phyloP scores from a whole-genome alignment of 2,888 invertebrate species.

The Cosmia trapezina region DNA sequence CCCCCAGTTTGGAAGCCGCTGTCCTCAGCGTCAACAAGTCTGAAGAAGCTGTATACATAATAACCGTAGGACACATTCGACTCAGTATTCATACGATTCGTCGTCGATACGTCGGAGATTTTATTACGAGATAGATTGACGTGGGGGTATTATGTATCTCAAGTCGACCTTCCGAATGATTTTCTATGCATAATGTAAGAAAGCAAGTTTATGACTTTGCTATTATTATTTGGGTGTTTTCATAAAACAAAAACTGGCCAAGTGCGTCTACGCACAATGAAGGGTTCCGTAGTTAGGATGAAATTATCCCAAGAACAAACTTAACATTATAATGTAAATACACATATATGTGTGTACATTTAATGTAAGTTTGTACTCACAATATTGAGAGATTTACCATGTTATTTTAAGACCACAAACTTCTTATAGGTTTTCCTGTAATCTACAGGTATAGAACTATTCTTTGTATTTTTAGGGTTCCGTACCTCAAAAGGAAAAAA shows the following conservation, averaged over 20 bases:
- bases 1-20: constrained; percentile 22
- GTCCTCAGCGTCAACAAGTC: constrained; percentile 55
- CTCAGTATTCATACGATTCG: constrained; percentile 45
- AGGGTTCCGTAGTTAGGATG: no score
- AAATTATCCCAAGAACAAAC: no score
- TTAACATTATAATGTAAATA: no score
- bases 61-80: constrained; percentile 28
- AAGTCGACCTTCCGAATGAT: constrained; percentile 16
- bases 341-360: no score
- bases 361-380: no score
- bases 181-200: background rate
- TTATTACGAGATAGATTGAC: constrained; percentile 27
- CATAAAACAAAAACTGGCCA: background rate
- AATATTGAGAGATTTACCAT: no score
- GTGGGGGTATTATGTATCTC: constrained; percentile 8
- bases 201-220: constrained; percentile 29
- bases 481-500: no score
- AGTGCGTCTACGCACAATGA: no score
- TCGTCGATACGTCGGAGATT: constrained; percentile 40
- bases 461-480: no score
- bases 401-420: no score
- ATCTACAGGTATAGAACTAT: no score
- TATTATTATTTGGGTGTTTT: background rate
- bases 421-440: no score
- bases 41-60: constrained; percentile 44